Evolutionary conservation across 2,797 vertebrate species (phyloP).

Genomic region (Prionace glauca): DNA sequence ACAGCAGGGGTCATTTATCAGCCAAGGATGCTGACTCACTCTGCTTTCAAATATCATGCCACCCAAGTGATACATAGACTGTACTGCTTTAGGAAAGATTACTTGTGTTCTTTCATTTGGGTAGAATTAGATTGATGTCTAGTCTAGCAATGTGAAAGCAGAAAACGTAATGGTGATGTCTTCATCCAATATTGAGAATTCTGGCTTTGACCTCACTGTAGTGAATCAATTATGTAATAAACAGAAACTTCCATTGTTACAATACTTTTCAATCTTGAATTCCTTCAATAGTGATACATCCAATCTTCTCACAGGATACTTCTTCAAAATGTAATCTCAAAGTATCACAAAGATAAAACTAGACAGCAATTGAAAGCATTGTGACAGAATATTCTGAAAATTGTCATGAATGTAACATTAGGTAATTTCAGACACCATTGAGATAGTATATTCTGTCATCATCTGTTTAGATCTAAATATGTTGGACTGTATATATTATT

Average conservation of each 20-base stretch:
- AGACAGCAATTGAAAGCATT: background rate
- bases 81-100: background rate
- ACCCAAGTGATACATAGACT: background rate
- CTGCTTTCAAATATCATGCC: background rate
- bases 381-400: background rate
- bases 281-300: background rate
- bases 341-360: background rate
- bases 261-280: background rate
- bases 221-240: background rate
- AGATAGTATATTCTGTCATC: background rate
- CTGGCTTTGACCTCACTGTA: background rate
- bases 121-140: background rate
- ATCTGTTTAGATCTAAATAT: background rate
- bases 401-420: background rate
- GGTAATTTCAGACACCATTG: constrained; percentile 10
- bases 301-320: background rate
- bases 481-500: constrained; percentile 21
- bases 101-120: background rate
- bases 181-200: background rate
- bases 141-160: background rate
- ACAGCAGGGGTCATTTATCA: background rate
- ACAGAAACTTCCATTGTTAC: background rate
- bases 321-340: background rate
- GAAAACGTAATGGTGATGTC: background rate
- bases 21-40: background rate